Evolutionary conservation across 2,888 invertebrate species (phyloP), one percentile per base, ranked within the genome.

Genomic region (Oligia strigilis): DNA sequence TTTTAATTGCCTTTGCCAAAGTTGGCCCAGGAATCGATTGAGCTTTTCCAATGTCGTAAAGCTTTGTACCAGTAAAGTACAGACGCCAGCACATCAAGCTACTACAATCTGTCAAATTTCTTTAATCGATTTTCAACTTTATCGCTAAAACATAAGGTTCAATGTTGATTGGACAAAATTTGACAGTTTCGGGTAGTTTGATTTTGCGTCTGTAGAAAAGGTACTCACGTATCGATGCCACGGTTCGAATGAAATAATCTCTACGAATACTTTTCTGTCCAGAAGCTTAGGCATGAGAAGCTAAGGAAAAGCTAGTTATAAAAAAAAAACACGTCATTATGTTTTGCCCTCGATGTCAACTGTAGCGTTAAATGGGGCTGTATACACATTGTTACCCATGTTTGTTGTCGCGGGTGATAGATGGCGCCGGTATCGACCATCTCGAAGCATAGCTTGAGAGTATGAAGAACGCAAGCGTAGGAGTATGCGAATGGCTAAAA

Each of bases 341-440:
- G 64, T 8, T 17, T 58, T 66, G 58, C 58, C 69, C 75, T 78
- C 58, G 58, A 82, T 78, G 74, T 82, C 77, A 83, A 72, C 76
- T 78, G 86, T 77, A 88, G 82, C 85, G 75, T 76, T 74, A 81
- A 73, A 77, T 72, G 43, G 60, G 13, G 49, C 62, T 88, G 80
- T 88, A 79, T 65, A 80, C 81, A 86, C 90, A 87, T 79, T 84
- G 81, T 87, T 84, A 87, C 81, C 76, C 72, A 36, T 80, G 81
- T 87, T 89, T 84, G 78, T 70, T 74, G 84, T 88, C 77, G 55
- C 52, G 43, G 29, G 80, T 83, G 87, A 89, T 85, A 89, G 88
- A 90, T 90, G 81, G 81, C 87, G 77, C n/a, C 36, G 17, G 65
- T 79, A 78, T 85, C 85, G 81, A 87, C 72, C 62, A 40, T 77